phyloP scores from a whole-genome alignment of 2,113 vertebrate genomes.

The Corythornis madagascariensis region DNA sequence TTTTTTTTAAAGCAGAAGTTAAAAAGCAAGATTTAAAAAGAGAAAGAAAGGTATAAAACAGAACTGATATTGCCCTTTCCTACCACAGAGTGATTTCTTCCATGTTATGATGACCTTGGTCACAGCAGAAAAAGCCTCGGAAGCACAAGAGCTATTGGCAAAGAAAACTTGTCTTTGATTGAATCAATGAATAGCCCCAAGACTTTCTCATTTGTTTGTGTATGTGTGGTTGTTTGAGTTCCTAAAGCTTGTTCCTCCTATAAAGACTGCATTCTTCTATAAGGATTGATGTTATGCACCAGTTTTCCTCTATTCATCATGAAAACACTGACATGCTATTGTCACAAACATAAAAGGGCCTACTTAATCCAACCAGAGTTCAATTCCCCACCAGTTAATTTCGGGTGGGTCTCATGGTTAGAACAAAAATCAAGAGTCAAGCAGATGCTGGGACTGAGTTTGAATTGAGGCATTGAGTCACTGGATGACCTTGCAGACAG shows the following conservation, averaged over 20 bases:
- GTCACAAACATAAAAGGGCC: constrained; percentile 21
- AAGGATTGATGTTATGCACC: background rate
- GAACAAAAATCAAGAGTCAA: constrained; percentile 26
- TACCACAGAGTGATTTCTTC: background rate
- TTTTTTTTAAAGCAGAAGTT: background rate
- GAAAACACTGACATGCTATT: constrained; percentile 6
- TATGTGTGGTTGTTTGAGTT: background rate
- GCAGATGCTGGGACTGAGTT: constrained; percentile 6
- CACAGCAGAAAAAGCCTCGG: constrained; percentile 1
- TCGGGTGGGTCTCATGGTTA: background rate
- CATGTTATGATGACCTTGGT: constrained; percentile 21
- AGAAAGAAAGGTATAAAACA: background rate
- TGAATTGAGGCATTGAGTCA: constrained; percentile 22
- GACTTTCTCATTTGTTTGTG: background rate
- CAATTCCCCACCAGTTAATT: constrained; percentile 33
- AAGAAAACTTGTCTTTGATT: constrained; percentile 35
- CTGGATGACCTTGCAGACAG: background rate
- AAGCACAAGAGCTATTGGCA: constrained; percentile 16
- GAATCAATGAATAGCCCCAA: background rate
- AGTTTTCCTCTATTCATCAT: constrained; percentile 6
- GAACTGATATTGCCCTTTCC: background rate
- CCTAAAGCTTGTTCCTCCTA: constrained; percentile 9
- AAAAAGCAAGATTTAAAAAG: background rate
- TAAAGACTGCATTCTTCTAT: background rate
- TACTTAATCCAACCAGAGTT: background rate